Base-by-base conservation (phyloP, 2,113 vertebrate species). In the Xenopus borealis region DNA sequence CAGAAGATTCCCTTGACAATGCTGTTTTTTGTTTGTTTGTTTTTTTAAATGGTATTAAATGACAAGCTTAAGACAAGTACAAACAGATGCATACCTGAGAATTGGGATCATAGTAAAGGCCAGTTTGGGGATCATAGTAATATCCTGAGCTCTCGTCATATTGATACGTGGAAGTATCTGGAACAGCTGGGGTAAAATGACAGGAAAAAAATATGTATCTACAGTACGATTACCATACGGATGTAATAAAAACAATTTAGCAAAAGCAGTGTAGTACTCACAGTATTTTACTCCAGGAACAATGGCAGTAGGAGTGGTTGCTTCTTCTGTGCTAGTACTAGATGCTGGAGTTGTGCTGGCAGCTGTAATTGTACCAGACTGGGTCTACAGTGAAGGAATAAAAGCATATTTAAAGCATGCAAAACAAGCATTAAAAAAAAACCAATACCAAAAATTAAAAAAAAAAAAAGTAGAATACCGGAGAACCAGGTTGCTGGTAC, bases 61-160 rank as follows among this genome's bases (percentile, higher is more conserved):
- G 2, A 27, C 23, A 27, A 3, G 23, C 23, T 27, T 27, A 27
- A 2, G 23, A 27, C 23, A 40, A 40, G 23, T 27, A 27, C 1
- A 27, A 27, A 27, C 3, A 40, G 8, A 7, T 40, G 33, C 5
- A 40, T 93, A 99, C 97, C 84, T 99, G 97, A 8, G 95, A 95
- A 83, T 91, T 97, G 64, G 97, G 92, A 82, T 99, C 97, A 79
- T 99, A 99, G 85, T 98, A 99, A 12, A 98, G 91, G 50, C 96
- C 94, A 78, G 94, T 96, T 73, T 94, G 83, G 70, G 96, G 94
- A 86, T 99, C 97, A 69, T 96, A 99, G 79, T 99, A 99, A 84
- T 97, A 99, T 68, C 97, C 97, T 72, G 97, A 99, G 67, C 95
- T 92, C 72, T 99, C 97, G 80, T 99, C 96, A 75, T 95, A 99